Percentiles rank a stretch among this genome's conserved stretches.
Conservation (phyloP, 2,797 vertebrate genomes). For the Acanthis flammea region DNA sequence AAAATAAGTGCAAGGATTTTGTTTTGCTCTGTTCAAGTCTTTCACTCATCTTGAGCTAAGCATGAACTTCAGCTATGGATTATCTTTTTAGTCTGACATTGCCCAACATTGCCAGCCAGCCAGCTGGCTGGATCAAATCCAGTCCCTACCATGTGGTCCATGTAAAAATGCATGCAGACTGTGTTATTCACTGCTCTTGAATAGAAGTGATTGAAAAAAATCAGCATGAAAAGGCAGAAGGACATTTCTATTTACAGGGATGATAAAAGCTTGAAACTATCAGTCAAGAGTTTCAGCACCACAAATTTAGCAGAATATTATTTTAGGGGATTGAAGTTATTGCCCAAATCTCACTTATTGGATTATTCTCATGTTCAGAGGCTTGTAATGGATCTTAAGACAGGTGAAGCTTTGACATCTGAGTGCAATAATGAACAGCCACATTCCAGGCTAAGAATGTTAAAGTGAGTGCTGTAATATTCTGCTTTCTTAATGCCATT, state of each 20-base stretch:
- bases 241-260: neutral
- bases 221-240: neutral
- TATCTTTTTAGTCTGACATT: neutral
- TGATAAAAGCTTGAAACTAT: neutral
- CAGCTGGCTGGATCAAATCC: neutral
- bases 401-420: neutral
- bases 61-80: neutral
- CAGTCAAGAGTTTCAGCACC: conserved; percentile 42
- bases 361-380: neutral
- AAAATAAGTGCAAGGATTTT: neutral
- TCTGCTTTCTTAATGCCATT: neutral
- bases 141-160: neutral
- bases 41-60: neutral
- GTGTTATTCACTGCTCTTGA: neutral
- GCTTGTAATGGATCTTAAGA: neutral
- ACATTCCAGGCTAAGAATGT: neutral
- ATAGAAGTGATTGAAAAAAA: neutral
- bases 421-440: neutral
- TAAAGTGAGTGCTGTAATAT: neutral
- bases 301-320: neutral
- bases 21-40: neutral
- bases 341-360: neutral
- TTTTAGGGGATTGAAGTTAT: neutral
- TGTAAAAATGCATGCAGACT: neutral
- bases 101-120: neutral